Percentiles rank a stretch among this genome's conserved stretches.
These are phyloP conservation scores for Myiopsitta monachus DNA, from an alignment of 2,113 vertebrate species.

Conservation along the genomic window DNA sequence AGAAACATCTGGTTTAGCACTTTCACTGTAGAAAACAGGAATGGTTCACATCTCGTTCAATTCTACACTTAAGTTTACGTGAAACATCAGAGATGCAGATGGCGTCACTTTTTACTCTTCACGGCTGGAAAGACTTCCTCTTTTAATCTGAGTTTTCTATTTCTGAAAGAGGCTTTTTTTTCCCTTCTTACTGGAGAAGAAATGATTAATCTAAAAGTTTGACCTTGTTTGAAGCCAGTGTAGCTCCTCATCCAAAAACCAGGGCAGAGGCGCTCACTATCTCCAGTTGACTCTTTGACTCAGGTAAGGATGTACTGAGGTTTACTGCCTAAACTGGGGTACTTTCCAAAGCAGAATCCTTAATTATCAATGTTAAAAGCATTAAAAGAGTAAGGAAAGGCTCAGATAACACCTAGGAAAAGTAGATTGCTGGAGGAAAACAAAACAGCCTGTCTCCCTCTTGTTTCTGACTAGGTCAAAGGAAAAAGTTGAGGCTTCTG, in stretches of 20 bases:
- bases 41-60: neutral
- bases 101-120: neutral
- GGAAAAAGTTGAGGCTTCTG: constrained; percentile 10
- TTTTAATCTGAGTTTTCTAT: neutral
- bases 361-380: neutral
- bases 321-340: neutral
- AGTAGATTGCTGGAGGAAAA: neutral
- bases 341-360: neutral
- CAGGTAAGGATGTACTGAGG: neutral
- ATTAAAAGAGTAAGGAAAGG: neutral
- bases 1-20: neutral
- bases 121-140: neutral
- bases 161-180: neutral
- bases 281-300: neutral
- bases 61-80: neutral
- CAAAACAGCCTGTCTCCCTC: neutral
- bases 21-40: neutral
- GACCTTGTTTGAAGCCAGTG: neutral
- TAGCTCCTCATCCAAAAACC: neutral
- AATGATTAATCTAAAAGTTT: neutral
- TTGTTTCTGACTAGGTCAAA: neutral
- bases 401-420: neutral
- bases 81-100: neutral
- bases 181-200: neutral
- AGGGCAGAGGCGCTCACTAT: neutral